phyloP scores from a whole-genome alignment of 2,888 invertebrate genomes.

The Drosophila nigricruria region DNA sequence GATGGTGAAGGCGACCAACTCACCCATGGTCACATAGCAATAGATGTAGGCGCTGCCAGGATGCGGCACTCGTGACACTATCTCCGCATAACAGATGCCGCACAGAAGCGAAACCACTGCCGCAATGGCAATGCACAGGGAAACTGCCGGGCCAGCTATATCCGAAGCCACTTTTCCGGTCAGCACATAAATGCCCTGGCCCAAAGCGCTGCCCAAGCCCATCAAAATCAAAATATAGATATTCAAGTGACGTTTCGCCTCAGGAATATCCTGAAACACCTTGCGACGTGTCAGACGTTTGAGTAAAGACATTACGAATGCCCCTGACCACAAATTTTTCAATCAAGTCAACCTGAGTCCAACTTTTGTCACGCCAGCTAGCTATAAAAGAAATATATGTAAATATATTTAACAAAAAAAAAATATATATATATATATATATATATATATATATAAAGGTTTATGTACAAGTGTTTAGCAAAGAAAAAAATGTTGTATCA shows the following conservation, averaged over 20 bases:
- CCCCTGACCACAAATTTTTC: background rate
- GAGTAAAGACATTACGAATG: background rate
- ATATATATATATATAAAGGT: background rate
- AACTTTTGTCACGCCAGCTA: background rate
- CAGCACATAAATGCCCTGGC: constrained; percentile 11
- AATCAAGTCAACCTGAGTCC: background rate
- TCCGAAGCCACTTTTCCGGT: background rate
- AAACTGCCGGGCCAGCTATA: background rate
- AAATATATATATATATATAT: background rate
- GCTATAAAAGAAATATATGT: background rate
- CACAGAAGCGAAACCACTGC: background rate
- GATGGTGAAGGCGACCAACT: constrained; percentile 15
- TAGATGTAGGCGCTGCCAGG: constrained; percentile 13
- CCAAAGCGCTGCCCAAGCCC: constrained; percentile 9
- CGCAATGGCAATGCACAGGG: background rate
- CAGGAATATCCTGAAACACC: background rate
- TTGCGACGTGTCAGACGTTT: background rate
- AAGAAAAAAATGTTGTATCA: background rate
- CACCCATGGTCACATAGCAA: constrained; percentile 9
- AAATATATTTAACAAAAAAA: background rate
- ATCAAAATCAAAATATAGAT: background rate
- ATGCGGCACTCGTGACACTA: constrained; percentile 3
- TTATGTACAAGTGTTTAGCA: background rate
- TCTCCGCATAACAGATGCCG: constrained; percentile 3
- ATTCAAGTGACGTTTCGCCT: background rate